Evolutionary conservation across 2,797 vertebrate genomes (phyloP).

Genomic region (Sebastes reedi): DNA sequence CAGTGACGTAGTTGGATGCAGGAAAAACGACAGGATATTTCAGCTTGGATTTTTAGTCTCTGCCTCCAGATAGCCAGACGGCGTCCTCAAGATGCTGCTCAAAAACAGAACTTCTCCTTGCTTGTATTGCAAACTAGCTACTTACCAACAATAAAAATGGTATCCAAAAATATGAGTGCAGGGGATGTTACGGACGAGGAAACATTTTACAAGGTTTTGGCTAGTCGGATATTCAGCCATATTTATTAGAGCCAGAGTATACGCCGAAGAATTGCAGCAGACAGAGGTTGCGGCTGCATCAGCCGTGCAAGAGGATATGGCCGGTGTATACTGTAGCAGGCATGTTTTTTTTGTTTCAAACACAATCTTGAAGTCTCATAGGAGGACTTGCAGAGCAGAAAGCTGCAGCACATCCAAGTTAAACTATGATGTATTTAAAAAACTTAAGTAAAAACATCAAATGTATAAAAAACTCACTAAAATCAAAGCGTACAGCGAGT

Average conservation of each 20-base stretch:
- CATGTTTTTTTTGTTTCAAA: neutral
- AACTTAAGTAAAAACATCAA: neutral
- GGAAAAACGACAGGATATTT: no score
- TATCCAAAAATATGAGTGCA: fast-evolving
- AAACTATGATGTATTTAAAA: neutral
- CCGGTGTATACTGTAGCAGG: fast-evolving
- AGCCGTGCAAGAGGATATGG: no score
- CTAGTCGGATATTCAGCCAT: no score
- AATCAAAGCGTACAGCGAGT: fast-evolving
- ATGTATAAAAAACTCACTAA: neutral
- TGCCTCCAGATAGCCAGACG: fast-evolving
- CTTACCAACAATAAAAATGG: no score
- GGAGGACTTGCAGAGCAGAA: neutral
- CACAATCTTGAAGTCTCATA: neutral
- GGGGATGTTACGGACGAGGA: fast-evolving
- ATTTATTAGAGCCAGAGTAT: no score
- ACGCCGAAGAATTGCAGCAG: no score
- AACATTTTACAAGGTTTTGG: no score
- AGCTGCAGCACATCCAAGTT: neutral
- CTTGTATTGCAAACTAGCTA: fast-evolving
- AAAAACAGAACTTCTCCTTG: no score
- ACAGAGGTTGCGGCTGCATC: no score
- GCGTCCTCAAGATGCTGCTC: fast-evolving
- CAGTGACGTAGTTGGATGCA: no score
- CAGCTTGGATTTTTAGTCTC: no score